Percentiles rank a stretch among this genome's conserved stretches.
These are phyloP conservation scores for Sminthurides aquaticus DNA, from an alignment of 2,888 invertebrate species.

Conservation along the genomic window DNA sequence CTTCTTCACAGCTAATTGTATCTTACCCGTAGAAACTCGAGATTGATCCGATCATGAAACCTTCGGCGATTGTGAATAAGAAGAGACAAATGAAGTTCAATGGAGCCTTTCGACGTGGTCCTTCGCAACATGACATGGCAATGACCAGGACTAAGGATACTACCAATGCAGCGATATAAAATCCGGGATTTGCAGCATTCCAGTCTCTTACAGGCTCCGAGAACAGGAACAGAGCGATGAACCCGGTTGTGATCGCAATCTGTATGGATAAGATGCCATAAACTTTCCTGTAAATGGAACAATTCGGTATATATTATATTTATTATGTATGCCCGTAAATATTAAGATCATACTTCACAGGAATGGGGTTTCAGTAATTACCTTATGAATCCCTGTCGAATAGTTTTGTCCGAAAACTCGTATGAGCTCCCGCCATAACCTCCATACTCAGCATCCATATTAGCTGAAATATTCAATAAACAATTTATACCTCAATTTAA, in stretches of 20 bases:
- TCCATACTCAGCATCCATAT: constrained; percentile 2
- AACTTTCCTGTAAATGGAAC: constrained; percentile 49
- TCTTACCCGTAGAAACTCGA: constrained; percentile 56
- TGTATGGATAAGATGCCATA: constrained; percentile 54
- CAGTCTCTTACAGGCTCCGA: constrained; percentile 26
- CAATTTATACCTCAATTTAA: too few relatives aligned
- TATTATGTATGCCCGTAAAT: background rate
- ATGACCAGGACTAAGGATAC: constrained; percentile 32
- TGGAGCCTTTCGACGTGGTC: constrained; percentile 73
- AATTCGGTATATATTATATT: background rate
- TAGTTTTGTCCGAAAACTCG: constrained; percentile 45
- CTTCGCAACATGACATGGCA: constrained; percentile 63
- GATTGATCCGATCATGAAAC: constrained; percentile 68
- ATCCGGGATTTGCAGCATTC: constrained; percentile 14
- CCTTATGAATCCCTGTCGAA: constrained; percentile 45
- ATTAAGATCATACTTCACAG: background rate
- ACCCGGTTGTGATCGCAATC: constrained; percentile 50
- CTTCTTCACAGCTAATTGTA: background rate
- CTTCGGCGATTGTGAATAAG: constrained; percentile 74
- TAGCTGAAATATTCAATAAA: background rate
- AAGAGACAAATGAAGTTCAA: constrained; percentile 79
- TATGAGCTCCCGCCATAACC: background rate
- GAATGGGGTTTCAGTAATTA: constrained; percentile 44
- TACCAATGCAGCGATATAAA: constrained; percentile 20
- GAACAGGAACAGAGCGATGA: constrained; percentile 50